Conservation (phyloP, 2,113 vertebrate genomes). For the Chunga burmeisteri region DNA sequence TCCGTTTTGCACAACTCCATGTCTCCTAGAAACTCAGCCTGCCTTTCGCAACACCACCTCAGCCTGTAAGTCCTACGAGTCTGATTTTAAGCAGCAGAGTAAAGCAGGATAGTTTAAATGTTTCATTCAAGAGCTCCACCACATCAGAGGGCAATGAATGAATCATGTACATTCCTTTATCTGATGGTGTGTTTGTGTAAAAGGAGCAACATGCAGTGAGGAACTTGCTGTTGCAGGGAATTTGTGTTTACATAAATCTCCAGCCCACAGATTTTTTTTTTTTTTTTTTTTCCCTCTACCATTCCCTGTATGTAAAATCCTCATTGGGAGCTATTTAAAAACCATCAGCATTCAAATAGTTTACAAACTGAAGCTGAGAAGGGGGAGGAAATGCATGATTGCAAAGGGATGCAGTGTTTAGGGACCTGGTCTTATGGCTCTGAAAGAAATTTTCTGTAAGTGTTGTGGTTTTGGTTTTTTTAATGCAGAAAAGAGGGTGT, state of each 20-base stretch:
- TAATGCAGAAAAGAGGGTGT: background rate
- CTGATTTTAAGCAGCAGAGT: background rate
- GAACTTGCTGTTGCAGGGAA: background rate
- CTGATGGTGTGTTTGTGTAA: conserved; percentile 52
- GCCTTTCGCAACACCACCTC: background rate
- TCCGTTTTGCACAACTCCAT: background rate
- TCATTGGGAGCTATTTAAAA: conserved; percentile 56
- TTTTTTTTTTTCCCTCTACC: background rate
- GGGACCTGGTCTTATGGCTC: background rate
- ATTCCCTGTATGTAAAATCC: conserved; percentile 18
- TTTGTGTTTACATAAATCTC: conserved; percentile 43
- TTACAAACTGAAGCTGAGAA: background rate
- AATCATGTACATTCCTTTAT: conserved; percentile 57
- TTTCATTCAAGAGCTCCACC: conserved; percentile 6
- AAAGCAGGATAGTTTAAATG: background rate
- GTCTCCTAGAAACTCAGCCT: background rate
- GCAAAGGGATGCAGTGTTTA: background rate
- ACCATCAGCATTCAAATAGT: conserved; percentile 14
- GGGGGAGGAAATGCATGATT: background rate
- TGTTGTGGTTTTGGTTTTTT: background rate
- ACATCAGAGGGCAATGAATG: conserved; percentile 26
- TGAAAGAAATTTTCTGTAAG: background rate
- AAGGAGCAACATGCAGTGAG: conserved; percentile 28
- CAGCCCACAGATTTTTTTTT: conserved; percentile 5
- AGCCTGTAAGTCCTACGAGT: background rate